These are phyloP conservation scores for Philotrypesis tridentata DNA, from an alignment of 1,140 invertebrate genomes.

Conservation along the genomic window DNA sequence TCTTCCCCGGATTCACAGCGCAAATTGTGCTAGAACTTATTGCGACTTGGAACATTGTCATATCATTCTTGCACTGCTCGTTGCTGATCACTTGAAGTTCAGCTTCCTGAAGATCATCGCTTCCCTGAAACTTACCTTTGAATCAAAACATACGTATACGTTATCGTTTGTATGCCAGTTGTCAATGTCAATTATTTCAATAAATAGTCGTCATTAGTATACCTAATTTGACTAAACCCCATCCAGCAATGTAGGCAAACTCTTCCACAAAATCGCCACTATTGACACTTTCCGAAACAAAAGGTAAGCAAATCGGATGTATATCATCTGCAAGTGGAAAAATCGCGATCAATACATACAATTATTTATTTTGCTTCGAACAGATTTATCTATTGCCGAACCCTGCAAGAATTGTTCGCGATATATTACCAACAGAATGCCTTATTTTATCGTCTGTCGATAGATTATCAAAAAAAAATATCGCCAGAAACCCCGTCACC, in stretches of 20 bases:
- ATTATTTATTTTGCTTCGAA: too few relatives aligned
- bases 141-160: constrained; percentile 43
- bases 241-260: constrained; percentile 82
- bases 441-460: too few relatives aligned
- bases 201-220: constrained; percentile 49
- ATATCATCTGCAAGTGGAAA: constrained; percentile 79
- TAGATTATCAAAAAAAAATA: too few relatives aligned
- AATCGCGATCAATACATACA: constrained; percentile 49
- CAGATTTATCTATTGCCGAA: too few relatives aligned
- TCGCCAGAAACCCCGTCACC: too few relatives aligned
- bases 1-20: constrained; percentile 81
- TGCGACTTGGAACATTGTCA: too few relatives aligned
- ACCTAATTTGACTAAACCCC: constrained; percentile 81
- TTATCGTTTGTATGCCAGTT: too few relatives aligned
- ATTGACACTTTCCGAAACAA: constrained; percentile 69
- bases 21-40: constrained; percentile 83
- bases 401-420: too few relatives aligned
- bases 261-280: constrained; percentile 71
- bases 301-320: constrained; percentile 85
- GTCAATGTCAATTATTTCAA: not conserved
- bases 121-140: constrained; percentile 69
- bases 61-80: too few relatives aligned
- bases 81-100: constrained; percentile 80
- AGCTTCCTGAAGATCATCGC: constrained; percentile 78
- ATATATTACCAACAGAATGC: too few relatives aligned